These are phyloP conservation scores for Ormyrus labotus DNA, from an alignment of 2,888 invertebrate genomes.

Conservation along the genomic window DNA sequence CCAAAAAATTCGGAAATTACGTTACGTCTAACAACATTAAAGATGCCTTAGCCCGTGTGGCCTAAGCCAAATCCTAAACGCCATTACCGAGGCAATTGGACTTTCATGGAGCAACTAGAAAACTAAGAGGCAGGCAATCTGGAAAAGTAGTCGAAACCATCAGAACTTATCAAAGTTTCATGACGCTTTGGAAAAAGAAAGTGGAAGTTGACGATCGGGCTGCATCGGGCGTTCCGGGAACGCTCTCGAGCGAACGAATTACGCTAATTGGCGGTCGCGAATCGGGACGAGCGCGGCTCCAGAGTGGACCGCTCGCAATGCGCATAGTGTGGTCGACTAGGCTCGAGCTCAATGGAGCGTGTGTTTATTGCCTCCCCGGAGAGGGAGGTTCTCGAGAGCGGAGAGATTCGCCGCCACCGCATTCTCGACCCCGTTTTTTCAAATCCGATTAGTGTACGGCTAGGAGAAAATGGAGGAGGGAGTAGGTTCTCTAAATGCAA, in stretches of 20 bases:
- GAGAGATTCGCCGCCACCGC: background rate
- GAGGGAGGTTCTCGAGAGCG: constrained; percentile 11
- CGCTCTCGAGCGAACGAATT: constrained; percentile 12
- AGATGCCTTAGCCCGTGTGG: too few species aligned
- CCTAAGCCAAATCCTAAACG: too few species aligned
- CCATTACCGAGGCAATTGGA: too few species aligned
- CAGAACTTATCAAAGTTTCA: constrained; percentile 39
- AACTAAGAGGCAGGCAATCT: background rate
- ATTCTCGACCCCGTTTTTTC: constrained; percentile 63
- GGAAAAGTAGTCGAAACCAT: constrained; percentile 15
- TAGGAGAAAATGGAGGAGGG: background rate
- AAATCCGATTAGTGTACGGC: constrained; percentile 68
- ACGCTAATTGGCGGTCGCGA: constrained; percentile 41
- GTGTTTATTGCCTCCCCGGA: constrained; percentile 60
- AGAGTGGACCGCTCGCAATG: background rate
- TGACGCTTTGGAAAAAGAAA: constrained; percentile 4
- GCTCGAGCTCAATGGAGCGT: constrained; percentile 62
- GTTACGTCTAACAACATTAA: too few species aligned
- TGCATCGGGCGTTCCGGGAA: background rate
- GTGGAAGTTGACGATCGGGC: background rate
- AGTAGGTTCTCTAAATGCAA: constrained; percentile 71
- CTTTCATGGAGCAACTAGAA: too few species aligned
- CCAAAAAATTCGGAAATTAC: too few species aligned
- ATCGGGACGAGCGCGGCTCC: constrained; percentile 3
- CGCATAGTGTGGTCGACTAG: constrained; percentile 13